Conservation (phyloP, 2,797 vertebrate genomes). For the Chelonia mydas region DNA sequence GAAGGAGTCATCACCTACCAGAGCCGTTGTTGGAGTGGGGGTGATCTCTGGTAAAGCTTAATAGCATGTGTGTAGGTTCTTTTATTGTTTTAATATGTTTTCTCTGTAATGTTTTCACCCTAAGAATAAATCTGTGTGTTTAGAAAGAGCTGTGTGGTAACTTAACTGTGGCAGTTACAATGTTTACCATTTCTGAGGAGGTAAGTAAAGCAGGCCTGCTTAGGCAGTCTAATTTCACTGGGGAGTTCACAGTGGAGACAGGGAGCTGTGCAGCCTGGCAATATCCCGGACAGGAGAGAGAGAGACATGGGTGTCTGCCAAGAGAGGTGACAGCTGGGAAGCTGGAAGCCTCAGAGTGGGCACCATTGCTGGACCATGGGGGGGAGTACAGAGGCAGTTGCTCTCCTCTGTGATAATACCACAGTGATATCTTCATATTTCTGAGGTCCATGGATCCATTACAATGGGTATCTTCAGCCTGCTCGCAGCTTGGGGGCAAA, state of each 20-base stretch:
- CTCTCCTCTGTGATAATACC: not conserved
- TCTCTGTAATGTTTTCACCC: not conserved
- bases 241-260: not conserved
- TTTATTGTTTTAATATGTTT: not conserved
- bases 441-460: accelerated
- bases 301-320: not conserved
- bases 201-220: not conserved
- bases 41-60: not conserved
- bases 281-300: not conserved
- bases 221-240: not conserved
- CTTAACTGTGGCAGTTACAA: not conserved
- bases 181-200: not conserved
- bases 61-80: not conserved
- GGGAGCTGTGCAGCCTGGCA: not conserved
- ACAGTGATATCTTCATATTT: conserved; percentile 16
- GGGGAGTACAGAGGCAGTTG: not conserved
- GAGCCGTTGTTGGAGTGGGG: not conserved
- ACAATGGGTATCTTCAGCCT: not conserved
- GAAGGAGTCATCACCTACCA: not conserved
- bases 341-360: not conserved
- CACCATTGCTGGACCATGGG: not conserved
- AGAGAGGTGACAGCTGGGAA: not conserved
- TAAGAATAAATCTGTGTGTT: not conserved
- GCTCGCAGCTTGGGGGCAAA: not conserved
- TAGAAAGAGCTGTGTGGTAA: not conserved